phyloP scores from a whole-genome alignment of 2,797 vertebrate genomes.

The Pseudocheirus occidentalis region DNA sequence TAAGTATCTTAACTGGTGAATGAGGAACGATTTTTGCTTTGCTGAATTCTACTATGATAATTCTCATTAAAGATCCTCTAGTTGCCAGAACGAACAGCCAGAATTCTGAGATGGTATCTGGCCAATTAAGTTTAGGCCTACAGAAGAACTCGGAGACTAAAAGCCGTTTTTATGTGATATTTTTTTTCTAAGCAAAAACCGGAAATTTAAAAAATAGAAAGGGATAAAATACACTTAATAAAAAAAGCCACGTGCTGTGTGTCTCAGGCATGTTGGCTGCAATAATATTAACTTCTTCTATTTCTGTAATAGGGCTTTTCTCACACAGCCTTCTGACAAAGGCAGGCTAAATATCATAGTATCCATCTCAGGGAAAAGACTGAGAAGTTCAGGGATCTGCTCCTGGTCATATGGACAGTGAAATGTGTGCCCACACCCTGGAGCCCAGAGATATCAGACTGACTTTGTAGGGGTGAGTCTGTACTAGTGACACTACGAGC shows the following conservation, averaged over 20 bases:
- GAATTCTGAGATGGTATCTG: slow-evolving; percentile 6
- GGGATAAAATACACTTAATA: slow-evolving; percentile 16
- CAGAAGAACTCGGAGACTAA: slow-evolving; percentile 12
- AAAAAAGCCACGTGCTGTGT: background rate
- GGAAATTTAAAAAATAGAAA: background rate
- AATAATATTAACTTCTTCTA: background rate
- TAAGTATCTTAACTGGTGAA: background rate
- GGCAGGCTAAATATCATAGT: background rate
- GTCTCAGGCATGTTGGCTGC: background rate
- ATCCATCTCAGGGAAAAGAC: background rate
- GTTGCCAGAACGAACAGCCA: background rate
- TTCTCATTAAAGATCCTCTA: slow-evolving; percentile 7
- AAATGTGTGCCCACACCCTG: background rate
- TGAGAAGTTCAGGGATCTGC: background rate
- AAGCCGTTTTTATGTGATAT: background rate
- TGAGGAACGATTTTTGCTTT: slow-evolving; percentile 2
- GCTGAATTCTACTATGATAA: background rate
- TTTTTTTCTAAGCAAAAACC: slow-evolving; percentile 38
- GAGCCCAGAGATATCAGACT: background rate
- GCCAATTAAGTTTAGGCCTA: slow-evolving; percentile 6
- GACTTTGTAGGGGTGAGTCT: background rate
- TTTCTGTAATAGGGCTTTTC: background rate
- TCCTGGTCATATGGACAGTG: background rate
- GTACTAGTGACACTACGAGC: slow-evolving; percentile 17
- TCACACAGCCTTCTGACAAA: background rate